Evolutionary conservation across 2,113 vertebrate species (phyloP), one percentile per base, ranked within the genome.

Genomic region (Gulo gulo): DNA sequence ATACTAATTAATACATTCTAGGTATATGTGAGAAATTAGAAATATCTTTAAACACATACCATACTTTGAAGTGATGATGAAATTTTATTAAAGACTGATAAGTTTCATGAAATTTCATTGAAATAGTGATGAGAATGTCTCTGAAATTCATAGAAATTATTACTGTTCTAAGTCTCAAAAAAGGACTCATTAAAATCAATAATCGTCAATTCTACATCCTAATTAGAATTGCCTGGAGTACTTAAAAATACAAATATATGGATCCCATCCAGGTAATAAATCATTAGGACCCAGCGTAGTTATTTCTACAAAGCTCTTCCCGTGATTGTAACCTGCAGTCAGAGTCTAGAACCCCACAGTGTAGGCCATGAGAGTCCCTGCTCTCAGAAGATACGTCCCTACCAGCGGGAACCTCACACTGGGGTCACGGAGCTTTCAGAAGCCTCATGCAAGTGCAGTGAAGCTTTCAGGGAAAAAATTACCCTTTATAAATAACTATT

Each of bases 31-130:
- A 94, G 26, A 84, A 94, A 94, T 63, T 34, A 88, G 45, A 94
- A 91, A 88, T 88, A 65, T 20, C 79, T 95, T 90, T 4, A 95
- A 90, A 81, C 23, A 74, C 29, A 95, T 91, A 65, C 7, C 29
- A 69, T 65, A 67, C 18, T 69, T 57, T 73, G 55, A 73, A 87
- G 39, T 91, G 7, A 88, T 87, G 18, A 6, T 86, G 6, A 87
- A 95, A 71, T 57, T 87, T 63, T 93, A 91, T 88, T 95, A 59
- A 88, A 88, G 15, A 93, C 21, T 76, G 11, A 57, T 65, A 42
- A 71, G 59, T 84, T 88, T 29, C 45, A 67, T 74, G 52, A 91
- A 88, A 52, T 73, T 84, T 36, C 47, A 88, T 15, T 91, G 67
- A 91, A 73, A 76, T 31, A 71, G 7, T 82, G 16, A 74, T 86